Base-by-base conservation (phyloP, 2,888 invertebrate genomes). In the Desoria tigrina region DNA sequence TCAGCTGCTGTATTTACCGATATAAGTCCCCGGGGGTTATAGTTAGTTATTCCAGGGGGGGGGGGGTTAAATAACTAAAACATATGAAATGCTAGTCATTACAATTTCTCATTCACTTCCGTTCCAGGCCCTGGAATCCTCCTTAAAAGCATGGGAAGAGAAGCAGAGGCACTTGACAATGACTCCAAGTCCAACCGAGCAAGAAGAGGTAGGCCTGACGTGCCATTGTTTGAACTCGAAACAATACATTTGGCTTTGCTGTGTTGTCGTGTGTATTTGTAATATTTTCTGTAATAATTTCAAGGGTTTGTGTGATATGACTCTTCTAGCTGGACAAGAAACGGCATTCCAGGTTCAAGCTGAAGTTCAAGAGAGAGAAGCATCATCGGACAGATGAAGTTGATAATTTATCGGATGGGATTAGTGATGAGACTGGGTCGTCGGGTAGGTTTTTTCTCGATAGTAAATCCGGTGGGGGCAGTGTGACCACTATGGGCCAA, bases 111-210 rank as follows among this genome's bases (percentile, higher is more conserved):
- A n/a, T n/a, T n/a, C n/a, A n/a, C n/a, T n/a, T 51, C 11, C 26
- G 14, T 23, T 23, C 11, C 74, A 86, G 86, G 88, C 89, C 6
- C 84, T 97, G 74, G 96, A 97, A 81, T 91, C 90, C 61, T 94
- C 94, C 11, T 82, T 97, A 65, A 90, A 90, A 79, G 84, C 88
- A 0, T 92, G 92, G 92, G 90, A 92, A 77, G 91, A 91, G 77
- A 92, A 91, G 78, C 90, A 90, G 78, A 79, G 79, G 42, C 83
- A 71, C 26, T 66, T 72, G 60, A 66, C 58, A 32, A 59, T 70
- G 32, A 65, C 73, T 23, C 69, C 76, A 27, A 71, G 71, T 54
- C 57, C 73, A 21, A 72, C 67, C 16, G 74, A 76, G 39, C 65
- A 65, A 2, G 73, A 74, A 61, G 74, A 73, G 70, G 75, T 75